Evolutionary conservation across 1,140 invertebrate species (phyloP).

Genomic region (Maconellicoccus hirsutus): DNA sequence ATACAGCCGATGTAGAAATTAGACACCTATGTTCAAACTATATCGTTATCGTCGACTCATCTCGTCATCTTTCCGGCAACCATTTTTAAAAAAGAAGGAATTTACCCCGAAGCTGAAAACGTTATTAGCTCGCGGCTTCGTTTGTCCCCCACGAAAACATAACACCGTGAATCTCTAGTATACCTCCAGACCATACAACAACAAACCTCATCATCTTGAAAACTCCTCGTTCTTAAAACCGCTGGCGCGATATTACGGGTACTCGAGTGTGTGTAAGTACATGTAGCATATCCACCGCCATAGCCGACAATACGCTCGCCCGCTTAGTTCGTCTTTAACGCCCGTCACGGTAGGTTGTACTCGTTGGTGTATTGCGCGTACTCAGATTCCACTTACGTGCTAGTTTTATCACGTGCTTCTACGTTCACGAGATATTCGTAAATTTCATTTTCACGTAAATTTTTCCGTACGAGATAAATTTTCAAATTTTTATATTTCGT

Average conservation of each 20-base stretch:
- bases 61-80: background rate
- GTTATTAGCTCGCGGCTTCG: conserved; percentile 11
- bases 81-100: background rate
- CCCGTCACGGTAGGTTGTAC: background rate
- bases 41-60: no score
- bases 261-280: no score
- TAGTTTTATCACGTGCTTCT: conserved; percentile 6
- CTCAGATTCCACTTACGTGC: background rate
- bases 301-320: no score
- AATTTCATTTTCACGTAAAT: background rate
- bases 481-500: no score
- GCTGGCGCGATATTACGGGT: no score
- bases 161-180: background rate
- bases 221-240: background rate
- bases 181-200: conserved; percentile 4
- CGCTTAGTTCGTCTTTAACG: background rate
- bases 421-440: background rate
- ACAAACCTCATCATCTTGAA: conserved; percentile 11
- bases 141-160: background rate
- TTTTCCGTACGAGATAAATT: background rate
- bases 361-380: background rate
- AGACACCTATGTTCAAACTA: no score
- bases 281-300: no score
- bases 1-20: no score
- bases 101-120: conserved; percentile 12